Conservation (phyloP, 2,797 vertebrate species). For the Gymnoscopelus microlampas region DNA sequence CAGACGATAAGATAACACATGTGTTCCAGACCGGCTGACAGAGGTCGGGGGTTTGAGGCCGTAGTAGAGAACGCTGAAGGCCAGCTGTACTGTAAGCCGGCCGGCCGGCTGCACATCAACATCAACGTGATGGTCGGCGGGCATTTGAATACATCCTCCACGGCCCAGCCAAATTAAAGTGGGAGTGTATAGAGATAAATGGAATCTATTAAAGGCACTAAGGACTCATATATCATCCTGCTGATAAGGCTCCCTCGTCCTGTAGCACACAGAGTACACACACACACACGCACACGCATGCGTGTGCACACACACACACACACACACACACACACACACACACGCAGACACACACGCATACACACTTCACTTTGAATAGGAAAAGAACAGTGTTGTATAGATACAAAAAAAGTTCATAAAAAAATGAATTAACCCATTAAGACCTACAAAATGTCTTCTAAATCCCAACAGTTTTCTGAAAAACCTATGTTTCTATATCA, state of each 20-base stretch:
- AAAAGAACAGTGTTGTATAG: no score
- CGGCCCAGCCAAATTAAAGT: constrained; percentile 75
- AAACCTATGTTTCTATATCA: no score
- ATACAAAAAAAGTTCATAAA: no score
- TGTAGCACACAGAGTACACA: no score
- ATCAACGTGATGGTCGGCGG: constrained; percentile 48
- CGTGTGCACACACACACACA: constrained; percentile 34
- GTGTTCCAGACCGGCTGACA: constrained; percentile 30
- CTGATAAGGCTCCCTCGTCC: constrained; percentile 73
- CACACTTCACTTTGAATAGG: background rate
- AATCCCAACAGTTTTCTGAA: no score
- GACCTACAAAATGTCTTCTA: no score
- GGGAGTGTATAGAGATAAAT: constrained; percentile 80
- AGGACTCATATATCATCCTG: constrained; percentile 78
- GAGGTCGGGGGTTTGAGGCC: constrained; percentile 31
- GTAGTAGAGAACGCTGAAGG: constrained; percentile 37
- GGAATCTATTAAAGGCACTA: constrained; percentile 79
- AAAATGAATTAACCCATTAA: no score
- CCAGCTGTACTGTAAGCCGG: background rate
- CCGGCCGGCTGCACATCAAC: constrained; percentile 72
- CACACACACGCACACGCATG: constrained; percentile 10
- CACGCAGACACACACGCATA: constrained; percentile 8
- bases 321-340: constrained; percentile 26
- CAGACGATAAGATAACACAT: background rate
- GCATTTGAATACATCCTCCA: constrained; percentile 78